These are phyloP conservation scores for Penelope pileata DNA, from an alignment of 2,113 vertebrate species.

Conservation along the genomic window DNA sequence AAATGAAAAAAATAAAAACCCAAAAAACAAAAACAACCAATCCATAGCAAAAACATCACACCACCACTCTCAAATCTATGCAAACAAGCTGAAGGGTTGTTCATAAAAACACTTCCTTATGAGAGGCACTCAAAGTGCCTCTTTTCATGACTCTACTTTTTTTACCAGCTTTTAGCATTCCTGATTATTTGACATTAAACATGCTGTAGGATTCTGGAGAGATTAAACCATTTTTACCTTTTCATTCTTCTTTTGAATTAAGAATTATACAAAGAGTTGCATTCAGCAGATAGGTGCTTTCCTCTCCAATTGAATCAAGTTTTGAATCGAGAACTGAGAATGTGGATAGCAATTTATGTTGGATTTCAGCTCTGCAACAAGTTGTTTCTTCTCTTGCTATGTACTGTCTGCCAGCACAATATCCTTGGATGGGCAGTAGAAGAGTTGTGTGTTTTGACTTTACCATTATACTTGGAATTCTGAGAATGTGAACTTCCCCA, in stretches of 20 bases:
- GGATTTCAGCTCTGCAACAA: not conserved
- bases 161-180: not conserved
- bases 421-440: not conserved
- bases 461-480: not conserved
- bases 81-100: not conserved
- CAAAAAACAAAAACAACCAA: not conserved
- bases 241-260: conserved; percentile 19
- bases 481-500: not conserved
- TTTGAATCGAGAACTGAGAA: not conserved
- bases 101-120: not conserved
- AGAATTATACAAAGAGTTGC: not conserved
- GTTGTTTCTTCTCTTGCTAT: not conserved
- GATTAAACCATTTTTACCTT: not conserved
- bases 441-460: not conserved
- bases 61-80: not conserved
- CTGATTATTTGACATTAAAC: conserved; percentile 1
- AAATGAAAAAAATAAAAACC: not conserved
- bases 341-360: not conserved
- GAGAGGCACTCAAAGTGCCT: not conserved
- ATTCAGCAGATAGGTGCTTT: not conserved
- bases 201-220: not conserved
- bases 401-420: not conserved
- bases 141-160: not conserved
- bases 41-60: not conserved
- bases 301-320: not conserved